These are phyloP conservation scores for Brachyptera risi DNA, from an alignment of 2,888 invertebrate genomes.

Conservation along the genomic window DNA sequence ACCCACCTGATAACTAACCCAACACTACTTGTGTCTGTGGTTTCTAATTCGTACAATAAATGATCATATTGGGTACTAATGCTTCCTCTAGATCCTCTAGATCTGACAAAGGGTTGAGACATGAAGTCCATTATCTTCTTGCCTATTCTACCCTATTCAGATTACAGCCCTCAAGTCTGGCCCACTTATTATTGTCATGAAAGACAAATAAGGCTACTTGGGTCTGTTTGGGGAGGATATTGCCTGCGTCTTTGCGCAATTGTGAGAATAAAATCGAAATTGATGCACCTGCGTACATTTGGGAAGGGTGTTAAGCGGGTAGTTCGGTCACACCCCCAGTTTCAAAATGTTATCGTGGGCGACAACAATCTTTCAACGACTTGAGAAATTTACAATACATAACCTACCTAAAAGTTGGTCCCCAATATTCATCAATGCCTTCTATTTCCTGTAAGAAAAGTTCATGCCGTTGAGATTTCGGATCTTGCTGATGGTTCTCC, in stretches of 20 bases:
- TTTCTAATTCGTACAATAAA: conserved; percentile 47
- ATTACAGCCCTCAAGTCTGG: too few relatives aligned
- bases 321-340: conserved; percentile 1
- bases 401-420: conserved; percentile 78
- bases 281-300: conserved; percentile 28
- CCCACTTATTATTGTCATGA: too few relatives aligned
- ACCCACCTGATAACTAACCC: conserved; percentile 49
- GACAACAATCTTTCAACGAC: too few relatives aligned
- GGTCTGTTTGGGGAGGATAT: not conserved
- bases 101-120: conserved; percentile 3
- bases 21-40: conserved; percentile 46
- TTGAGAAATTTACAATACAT: not conserved
- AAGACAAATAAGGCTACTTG: too few relatives aligned
- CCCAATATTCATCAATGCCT: conserved; percentile 88
- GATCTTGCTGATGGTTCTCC: conserved; percentile 29
- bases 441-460: conserved; percentile 74
- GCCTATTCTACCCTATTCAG: too few relatives aligned
- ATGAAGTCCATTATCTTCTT: too few relatives aligned
- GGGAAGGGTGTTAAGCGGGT: conserved; percentile 22
- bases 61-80: conserved; percentile 44
- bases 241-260: conserved; percentile 4
- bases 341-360: not conserved
- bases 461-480: conserved; percentile 50
- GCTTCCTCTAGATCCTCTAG: conserved; percentile 27
- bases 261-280: conserved; percentile 12